Evolutionary conservation across 2,797 vertebrate species (phyloP).

Genomic region (Oceanodroma leucorhoa): DNA sequence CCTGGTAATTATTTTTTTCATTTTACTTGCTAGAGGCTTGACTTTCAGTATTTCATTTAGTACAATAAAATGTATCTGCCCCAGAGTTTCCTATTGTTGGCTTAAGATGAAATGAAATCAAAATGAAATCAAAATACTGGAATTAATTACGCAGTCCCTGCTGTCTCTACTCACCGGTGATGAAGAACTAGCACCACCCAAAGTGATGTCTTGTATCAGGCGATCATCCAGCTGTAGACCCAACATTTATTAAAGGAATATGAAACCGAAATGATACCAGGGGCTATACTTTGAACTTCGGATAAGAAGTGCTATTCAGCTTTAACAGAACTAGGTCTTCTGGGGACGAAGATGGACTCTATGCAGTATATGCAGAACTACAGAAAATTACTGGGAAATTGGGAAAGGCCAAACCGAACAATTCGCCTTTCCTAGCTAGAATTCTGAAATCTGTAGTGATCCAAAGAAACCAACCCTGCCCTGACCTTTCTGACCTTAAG

Average conservation of each 20-base stretch:
- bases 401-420: neutral
- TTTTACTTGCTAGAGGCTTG: conserved; percentile 18
- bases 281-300: conserved; percentile 46
- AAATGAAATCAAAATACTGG: conserved; percentile 50
- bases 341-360: neutral
- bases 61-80: conserved; percentile 5
- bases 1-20: neutral
- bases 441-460: neutral
- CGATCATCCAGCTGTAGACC: neutral
- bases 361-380: neutral
- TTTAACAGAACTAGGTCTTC: conserved; percentile 3
- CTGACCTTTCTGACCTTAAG: neutral
- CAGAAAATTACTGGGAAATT: neutral
- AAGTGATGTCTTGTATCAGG: neutral
- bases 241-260: conserved; percentile 1
- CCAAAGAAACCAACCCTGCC: neutral
- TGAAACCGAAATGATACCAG: neutral
- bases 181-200: neutral
- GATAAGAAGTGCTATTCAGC: conserved; percentile 7
- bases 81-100: conserved; percentile 15
- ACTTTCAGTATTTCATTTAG: conserved; percentile 15
- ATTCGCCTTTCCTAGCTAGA: neutral
- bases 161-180: neutral
- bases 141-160: conserved; percentile 26
- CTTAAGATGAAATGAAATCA: conserved; percentile 53